Conservation (phyloP, 2,888 invertebrate species). For the Scaptomyza parva region DNA sequence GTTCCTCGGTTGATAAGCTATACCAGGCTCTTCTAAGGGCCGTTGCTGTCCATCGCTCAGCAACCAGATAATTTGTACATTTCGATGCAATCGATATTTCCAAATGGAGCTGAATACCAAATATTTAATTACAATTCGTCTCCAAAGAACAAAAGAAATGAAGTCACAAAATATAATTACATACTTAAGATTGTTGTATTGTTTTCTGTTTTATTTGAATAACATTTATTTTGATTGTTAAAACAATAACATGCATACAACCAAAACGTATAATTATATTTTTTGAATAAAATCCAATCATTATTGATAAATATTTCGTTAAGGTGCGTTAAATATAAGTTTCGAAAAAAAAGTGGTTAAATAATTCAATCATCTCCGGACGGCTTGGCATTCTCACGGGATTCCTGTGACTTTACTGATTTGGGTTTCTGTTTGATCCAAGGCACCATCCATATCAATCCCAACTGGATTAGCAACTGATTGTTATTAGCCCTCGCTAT, state of each 20-base stretch:
- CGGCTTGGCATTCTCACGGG: background rate
- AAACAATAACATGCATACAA: no score
- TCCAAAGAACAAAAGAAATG: background rate
- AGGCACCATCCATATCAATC: background rate
- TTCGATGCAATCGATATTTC: background rate
- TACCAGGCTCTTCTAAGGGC: conserved; percentile 30
- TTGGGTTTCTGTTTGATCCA: conserved; percentile 4
- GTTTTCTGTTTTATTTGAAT: no score
- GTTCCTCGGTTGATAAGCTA: conserved; percentile 31
- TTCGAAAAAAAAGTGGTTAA: background rate
- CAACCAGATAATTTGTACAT: background rate
- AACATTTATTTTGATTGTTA: no score
- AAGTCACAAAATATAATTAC: background rate
- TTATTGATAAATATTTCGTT: no score
- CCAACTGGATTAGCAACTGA: background rate
- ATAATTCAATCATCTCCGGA: background rate
- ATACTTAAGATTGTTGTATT: background rate
- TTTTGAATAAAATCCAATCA: background rate
- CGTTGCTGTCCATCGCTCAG: conserved; percentile 32
- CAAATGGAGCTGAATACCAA: background rate
- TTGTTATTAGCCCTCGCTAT: background rate
- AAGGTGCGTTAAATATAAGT: background rate
- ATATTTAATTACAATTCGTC: background rate
- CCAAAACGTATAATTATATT: background rate
- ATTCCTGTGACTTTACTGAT: background rate